These are phyloP conservation scores for Cerastis rubricosa DNA, from an alignment of 2,888 invertebrate genomes.

Conservation along the genomic window DNA sequence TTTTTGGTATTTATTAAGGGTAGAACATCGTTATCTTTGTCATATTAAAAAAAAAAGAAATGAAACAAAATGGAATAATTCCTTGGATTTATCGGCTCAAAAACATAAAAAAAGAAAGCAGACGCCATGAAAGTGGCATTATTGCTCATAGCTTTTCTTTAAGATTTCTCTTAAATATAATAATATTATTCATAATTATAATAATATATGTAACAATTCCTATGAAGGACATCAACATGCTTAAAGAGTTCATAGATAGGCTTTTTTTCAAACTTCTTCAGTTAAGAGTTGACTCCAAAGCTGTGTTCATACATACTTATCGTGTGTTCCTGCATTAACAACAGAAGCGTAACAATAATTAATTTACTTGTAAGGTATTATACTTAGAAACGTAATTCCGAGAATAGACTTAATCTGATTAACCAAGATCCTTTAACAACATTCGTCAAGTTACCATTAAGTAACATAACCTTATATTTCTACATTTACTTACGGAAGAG, in stretches of 20 bases:
- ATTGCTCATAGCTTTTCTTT: neutral
- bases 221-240: neutral
- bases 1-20: constrained; percentile 7
- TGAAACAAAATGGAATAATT: neutral
- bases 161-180: neutral
- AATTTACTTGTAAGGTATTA: constrained; percentile 27
- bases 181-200: no score
- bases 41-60: neutral
- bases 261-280: no score
- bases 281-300: neutral
- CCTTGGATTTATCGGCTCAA: neutral
- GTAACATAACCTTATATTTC: neutral
- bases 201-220: neutral
- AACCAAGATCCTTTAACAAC: constrained; percentile 15
- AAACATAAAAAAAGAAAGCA: neutral
- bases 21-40: constrained; percentile 2
- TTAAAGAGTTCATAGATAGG: neutral
- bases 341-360: constrained; percentile 23
- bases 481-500: neutral
- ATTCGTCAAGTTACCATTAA: constrained; percentile 17
- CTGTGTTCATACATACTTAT: neutral
- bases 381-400: constrained; percentile 22
- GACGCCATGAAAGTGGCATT: neutral
- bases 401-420: constrained; percentile 35
- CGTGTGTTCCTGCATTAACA: neutral